Evolutionary conservation across 1,140 invertebrate species (phyloP).

Genomic region (honey bee (Apis mellifera)): Amel_HAv3.1 CM009939.2:6533001-6533500

Average conservation of each 20-base stretch:
- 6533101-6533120: slow-evolving; percentile 92
- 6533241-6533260: slow-evolving; percentile 25
- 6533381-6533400: no score
- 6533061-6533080: slow-evolving; percentile 88
- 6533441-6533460: background rate
- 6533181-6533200: slow-evolving; percentile 93
- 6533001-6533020: slow-evolving; percentile 93
- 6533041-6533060: slow-evolving; percentile 91
- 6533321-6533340: slow-evolving; percentile 9
- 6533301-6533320: background rate
- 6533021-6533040: slow-evolving; percentile 98
- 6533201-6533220: slow-evolving; percentile 87
- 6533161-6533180: slow-evolving; percentile 92
- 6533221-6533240: slow-evolving; percentile 72
- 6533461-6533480: background rate
- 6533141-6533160: slow-evolving; percentile 96
- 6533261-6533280: background rate
- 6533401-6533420: background rate
- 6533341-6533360: background rate
- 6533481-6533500: background rate
- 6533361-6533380: background rate
- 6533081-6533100: slow-evolving; percentile 96
- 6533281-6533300: background rate
- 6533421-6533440: background rate
- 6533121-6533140: slow-evolving; percentile 96